phyloP scores from a whole-genome alignment of 2,113 vertebrate genomes.

The Dromas ardeola region DNA sequence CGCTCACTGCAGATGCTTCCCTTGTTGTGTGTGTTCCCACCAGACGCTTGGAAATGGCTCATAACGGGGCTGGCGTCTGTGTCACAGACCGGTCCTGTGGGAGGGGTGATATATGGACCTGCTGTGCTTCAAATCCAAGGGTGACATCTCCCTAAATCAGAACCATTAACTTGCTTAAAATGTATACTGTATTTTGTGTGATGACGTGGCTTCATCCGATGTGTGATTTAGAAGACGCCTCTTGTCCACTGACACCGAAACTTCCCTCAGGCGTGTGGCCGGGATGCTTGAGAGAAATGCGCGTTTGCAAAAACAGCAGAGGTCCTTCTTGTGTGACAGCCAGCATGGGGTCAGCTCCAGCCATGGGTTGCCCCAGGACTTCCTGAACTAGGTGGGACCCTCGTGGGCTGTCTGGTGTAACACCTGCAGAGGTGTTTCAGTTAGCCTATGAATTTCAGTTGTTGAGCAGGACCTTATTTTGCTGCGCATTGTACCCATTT shows the following conservation, averaged over 20 bases:
- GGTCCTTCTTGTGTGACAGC: background rate
- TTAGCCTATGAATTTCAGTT: background rate
- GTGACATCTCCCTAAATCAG: background rate
- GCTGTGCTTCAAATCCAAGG: background rate
- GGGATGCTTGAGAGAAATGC: background rate
- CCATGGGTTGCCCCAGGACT: background rate
- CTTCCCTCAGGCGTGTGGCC: background rate
- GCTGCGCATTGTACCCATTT: fast-evolving
- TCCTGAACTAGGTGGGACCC: background rate
- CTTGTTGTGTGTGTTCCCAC: background rate
- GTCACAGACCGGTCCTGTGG: background rate
- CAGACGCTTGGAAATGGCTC: constrained; percentile 8
- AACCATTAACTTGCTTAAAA: background rate
- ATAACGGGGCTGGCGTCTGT: background rate
- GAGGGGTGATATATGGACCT: background rate
- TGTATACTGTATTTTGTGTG: background rate
- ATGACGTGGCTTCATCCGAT: background rate
- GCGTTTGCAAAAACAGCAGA: fast-evolving
- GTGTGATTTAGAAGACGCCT: background rate
- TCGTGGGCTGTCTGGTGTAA: fast-evolving
- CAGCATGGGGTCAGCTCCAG: fast-evolving
- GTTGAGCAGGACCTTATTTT: background rate
- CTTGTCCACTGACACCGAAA: background rate
- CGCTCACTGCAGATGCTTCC: fast-evolving
- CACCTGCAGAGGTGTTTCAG: background rate